These are phyloP conservation scores for Adela reaumurella DNA, from an alignment of 2,888 invertebrate species.

Conservation along the genomic window DNA sequence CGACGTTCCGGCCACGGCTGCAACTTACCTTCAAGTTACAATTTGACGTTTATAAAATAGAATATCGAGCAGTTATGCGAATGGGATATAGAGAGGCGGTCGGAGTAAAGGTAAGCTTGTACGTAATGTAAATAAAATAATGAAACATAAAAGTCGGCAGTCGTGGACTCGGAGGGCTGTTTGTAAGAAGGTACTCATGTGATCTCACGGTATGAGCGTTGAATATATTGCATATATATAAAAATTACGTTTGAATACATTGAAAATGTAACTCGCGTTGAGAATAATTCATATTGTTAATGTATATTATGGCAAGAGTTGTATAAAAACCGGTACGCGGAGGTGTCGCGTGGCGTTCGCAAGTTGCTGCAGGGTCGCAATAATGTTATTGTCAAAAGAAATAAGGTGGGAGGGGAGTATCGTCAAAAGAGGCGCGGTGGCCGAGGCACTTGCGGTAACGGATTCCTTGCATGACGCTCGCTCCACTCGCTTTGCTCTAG, in stretches of 20 bases:
- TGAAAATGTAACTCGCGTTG: slow-evolving; percentile 1
- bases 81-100: not conserved
- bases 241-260: slow-evolving; percentile 12
- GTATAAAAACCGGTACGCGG: slow-evolving; percentile 3
- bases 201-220: slow-evolving; percentile 53
- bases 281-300: slow-evolving; percentile 5
- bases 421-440: no score
- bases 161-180: slow-evolving; percentile 11
- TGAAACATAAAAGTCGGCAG: not conserved
- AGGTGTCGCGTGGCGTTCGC: no score
- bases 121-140: not conserved
- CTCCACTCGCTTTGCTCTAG: no score
- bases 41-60: no score
- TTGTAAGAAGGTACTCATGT: slow-evolving; percentile 38
- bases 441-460: no score
- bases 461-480: no score
- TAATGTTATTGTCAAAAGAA: no score
- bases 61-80: no score
- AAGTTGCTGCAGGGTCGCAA: no score
- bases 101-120: not conserved
- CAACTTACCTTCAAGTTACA: no score
- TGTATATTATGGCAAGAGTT: not conserved
- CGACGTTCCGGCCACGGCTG: no score
- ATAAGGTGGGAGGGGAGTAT: no score
- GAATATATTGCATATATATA: slow-evolving; percentile 6